phyloP scores from a whole-genome alignment of 2,888 invertebrate species.

The Tridacna gigas region DNA sequence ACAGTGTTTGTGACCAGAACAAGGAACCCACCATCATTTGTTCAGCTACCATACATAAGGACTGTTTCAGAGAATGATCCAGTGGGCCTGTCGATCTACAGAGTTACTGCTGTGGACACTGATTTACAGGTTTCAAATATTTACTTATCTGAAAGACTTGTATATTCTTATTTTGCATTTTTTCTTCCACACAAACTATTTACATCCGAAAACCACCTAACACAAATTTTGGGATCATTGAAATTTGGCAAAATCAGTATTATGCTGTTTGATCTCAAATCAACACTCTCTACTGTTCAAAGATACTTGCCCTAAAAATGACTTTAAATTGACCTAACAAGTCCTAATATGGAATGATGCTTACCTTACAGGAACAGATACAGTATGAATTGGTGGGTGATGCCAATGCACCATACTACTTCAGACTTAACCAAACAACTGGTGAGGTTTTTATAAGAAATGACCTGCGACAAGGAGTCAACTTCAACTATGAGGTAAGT shows the following conservation, averaged over 20 bases:
- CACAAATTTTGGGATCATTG: no score
- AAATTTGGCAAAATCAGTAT: no score
- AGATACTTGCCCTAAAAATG: no score
- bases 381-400: slow-evolving; percentile 75
- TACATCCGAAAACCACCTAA: no score
- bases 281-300: no score
- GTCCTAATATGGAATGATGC: no score
- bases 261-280: no score
- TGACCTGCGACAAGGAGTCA: slow-evolving; percentile 65
- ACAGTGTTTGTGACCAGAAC: slow-evolving; percentile 74
- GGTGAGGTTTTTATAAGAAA: slow-evolving; percentile 67
- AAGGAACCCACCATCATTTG: slow-evolving; percentile 72
- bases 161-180: no score
- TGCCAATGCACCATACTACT: slow-evolving; percentile 78
- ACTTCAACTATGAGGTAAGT: slow-evolving; percentile 67
- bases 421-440: slow-evolving; percentile 63
- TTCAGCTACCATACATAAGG: slow-evolving; percentile 62
- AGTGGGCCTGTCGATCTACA: slow-evolving; percentile 64
- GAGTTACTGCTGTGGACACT: slow-evolving; percentile 72
- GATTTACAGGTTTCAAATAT: slow-evolving; percentile 68
- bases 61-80: slow-evolving; percentile 69
- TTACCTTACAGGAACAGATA: slow-evolving; percentile 68
- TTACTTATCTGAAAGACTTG: neutral
- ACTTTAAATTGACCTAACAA: no score
- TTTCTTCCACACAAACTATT: no score